Evolutionary conservation across 2,888 invertebrate species (phyloP), one percentile per base, ranked within the genome.

Genomic region (Stomorhina lunata): DNA sequence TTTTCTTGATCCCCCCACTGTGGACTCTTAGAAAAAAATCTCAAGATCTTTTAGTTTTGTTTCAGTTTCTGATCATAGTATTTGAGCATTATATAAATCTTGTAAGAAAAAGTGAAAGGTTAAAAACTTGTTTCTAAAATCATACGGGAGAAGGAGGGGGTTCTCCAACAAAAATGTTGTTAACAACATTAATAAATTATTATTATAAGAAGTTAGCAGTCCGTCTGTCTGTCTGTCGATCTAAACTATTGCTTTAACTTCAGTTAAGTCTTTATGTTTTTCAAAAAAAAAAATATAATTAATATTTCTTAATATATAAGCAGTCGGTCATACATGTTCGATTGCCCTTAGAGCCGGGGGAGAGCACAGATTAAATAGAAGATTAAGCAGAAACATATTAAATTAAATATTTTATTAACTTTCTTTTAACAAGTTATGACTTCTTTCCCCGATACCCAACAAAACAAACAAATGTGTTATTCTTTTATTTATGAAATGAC

Each of bases 91-190:
- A 29, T 27, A 15, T 45, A 29, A 17, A 34, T 29, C 45, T 68
- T 77, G 37, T 65, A 69, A 78, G 22, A 50, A 43, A 77, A 82
- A 82, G 82, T 79, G 82, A 82, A 82, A 82, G 82, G 82, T 79
- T 79, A 71, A 75, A 75, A 82, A 75, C 82, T 59, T 45, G 79
- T 79, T 82, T 79, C 72, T 78, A 57, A 78, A 59, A 82, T 81
- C 57, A 78, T 43, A 55, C 55, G 76, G 72, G 61, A 43, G n/a
- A n/a, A n/a, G n/a, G n/a, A n/a, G n/a, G n/a, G 43, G 32, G 65
- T 61, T 10, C 22, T 34, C 10, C 22, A n/a, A n/a, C n/a, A n/a
- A n/a, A n/a, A n/a, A n/a, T 22, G 22, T 10, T 37, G 25, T 40
- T 40, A 40, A 40, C 37, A 37, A 48, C 27, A 10, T 40, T 17